Conservation (phyloP, 1,140 invertebrate genomes). For the Pygmarrhopalites habei region DNA sequence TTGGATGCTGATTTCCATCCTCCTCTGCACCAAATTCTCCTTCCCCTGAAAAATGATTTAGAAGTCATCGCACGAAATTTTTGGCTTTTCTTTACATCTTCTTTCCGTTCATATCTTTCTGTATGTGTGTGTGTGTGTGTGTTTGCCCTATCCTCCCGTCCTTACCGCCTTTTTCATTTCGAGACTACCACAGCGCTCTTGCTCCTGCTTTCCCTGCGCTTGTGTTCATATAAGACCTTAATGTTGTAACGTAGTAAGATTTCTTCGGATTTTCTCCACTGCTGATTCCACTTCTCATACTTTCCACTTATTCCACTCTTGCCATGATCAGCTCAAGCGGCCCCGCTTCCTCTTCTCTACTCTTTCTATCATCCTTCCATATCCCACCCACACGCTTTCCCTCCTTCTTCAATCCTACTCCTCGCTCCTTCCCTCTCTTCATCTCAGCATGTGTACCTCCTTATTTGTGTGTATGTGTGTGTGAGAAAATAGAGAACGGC, state of each 20-base stretch:
- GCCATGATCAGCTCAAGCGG: background rate
- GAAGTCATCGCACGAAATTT: constrained; percentile 2
- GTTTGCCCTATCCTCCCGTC: no score
- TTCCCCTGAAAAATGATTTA: constrained; percentile 3
- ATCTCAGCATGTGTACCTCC: background rate
- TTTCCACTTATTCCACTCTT: constrained; percentile 4
- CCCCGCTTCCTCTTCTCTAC: background rate
- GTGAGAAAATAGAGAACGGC: background rate
- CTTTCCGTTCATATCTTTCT: background rate
- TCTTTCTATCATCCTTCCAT: background rate
- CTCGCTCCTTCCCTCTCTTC: background rate
- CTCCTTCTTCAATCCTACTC: background rate
- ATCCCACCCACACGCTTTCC: background rate
- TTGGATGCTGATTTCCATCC: no score
- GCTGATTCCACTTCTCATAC: constrained; percentile 3
- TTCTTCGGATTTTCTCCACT: constrained; percentile 5
- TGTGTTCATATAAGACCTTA: background rate
- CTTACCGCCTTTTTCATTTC: no score
- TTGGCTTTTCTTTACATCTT: background rate
- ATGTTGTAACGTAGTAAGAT: constrained; percentile 7
- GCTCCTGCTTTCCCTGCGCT: no score
- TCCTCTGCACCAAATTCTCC: no score
- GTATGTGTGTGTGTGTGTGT: no score
- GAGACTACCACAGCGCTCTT: no score
- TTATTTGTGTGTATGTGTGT: background rate